Conservation (phyloP, 2,797 vertebrate species). For the Knipowitschia caucasica region DNA sequence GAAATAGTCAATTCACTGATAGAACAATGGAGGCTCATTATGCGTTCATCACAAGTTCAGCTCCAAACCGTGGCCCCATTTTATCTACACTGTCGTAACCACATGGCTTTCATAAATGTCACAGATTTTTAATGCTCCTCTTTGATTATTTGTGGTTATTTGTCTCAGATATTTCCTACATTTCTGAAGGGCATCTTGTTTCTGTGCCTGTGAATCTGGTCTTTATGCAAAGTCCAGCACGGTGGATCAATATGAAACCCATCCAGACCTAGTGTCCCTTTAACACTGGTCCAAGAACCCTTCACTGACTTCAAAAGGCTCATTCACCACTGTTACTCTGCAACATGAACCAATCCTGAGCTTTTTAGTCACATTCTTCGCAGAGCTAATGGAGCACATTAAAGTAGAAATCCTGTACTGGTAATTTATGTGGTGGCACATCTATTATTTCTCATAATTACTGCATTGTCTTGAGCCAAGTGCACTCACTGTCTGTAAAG, state of each 20-base stretch:
- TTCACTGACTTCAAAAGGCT: not conserved
- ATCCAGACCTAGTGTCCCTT: not conserved
- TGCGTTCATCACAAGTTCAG: not conserved
- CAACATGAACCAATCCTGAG: not conserved
- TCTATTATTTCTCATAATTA: not conserved
- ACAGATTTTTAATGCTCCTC: not conserved
- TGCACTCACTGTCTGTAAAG: not conserved
- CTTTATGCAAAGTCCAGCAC: not conserved
- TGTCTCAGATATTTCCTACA: not conserved
- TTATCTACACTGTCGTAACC: too few relatives aligned
- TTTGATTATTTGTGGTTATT: not conserved
- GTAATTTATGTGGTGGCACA: not conserved
- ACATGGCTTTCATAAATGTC: not conserved
- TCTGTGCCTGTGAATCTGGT: not conserved
- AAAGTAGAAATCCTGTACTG: not conserved
- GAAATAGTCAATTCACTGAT: conserved; percentile 6
- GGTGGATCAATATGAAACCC: conserved; percentile 3
- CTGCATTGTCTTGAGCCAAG: not conserved
- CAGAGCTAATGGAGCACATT: conserved; percentile 3
- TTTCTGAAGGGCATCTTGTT: not conserved
- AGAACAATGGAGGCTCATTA: not conserved
- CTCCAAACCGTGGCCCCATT: not conserved
- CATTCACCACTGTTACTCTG: not conserved
- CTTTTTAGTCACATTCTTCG: not conserved
- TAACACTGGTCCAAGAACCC: conserved; percentile 1